A percentile compares a stretch with the other conserved stretches of the same genome.
Evolutionary conservation across 2,113 vertebrate genomes (phyloP).

Genomic region (Sinosuthora webbiana): DNA sequence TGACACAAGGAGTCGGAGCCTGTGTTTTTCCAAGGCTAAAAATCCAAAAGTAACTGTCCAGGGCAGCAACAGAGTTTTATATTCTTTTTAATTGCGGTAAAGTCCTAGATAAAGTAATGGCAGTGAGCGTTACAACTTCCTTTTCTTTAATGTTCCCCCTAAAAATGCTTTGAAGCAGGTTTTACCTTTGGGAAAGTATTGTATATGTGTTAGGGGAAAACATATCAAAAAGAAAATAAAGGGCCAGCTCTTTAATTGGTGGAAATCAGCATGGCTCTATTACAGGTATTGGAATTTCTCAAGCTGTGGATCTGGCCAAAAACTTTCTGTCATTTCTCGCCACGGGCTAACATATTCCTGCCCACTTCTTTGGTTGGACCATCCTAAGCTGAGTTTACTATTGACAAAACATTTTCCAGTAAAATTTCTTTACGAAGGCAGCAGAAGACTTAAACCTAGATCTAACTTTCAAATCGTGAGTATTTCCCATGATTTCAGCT

Average conservation of each 20-base stretch:
- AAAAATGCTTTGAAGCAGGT: constrained; percentile 61
- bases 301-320: neutral
- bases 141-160: constrained; percentile 58
- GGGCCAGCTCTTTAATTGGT: constrained; percentile 27
- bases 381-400: neutral
- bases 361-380: neutral
- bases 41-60: constrained; percentile 48
- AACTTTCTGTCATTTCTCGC: neutral
- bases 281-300: constrained; percentile 11
- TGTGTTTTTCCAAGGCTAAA: constrained; percentile 58
- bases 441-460: neutral
- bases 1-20: constrained; percentile 52
- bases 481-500: neutral
- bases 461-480: neutral
- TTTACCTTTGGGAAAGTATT: constrained; percentile 58
- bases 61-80: constrained; percentile 39
- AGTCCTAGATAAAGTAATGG: constrained; percentile 62
- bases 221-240: constrained; percentile 53
- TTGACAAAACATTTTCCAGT: neutral
- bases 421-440: neutral
- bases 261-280: constrained; percentile 8
- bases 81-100: constrained; percentile 61
- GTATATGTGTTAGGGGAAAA: constrained; percentile 39
- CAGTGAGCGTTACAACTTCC: constrained; percentile 61
- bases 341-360: neutral